phyloP scores from a whole-genome alignment of 2,113 vertebrate species.

The Myanophis thanlyinensis region DNA sequence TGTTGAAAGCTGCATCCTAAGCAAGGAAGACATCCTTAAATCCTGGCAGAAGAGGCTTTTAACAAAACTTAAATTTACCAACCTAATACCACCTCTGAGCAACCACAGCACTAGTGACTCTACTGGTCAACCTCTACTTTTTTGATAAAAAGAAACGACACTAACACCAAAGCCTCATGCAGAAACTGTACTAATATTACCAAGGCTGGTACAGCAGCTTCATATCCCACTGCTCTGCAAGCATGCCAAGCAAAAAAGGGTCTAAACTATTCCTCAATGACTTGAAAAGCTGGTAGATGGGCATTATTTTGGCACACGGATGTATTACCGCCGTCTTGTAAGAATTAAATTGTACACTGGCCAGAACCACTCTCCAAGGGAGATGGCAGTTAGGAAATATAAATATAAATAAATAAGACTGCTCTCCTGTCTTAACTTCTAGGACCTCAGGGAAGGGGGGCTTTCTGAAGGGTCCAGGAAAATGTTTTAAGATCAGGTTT shows the following conservation, averaged over 20 bases:
- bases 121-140: background rate
- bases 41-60: background rate
- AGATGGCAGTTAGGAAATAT: no score
- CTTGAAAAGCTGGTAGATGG: background rate
- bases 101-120: background rate
- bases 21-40: constrained; percentile 42
- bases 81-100: no score
- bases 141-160: background rate
- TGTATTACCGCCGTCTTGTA: background rate
- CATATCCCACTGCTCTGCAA: background rate
- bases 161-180: background rate
- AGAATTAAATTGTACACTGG: background rate
- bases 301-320: background rate
- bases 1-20: constrained; percentile 96
- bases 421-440: background rate
- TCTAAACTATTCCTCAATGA: background rate
- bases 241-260: background rate
- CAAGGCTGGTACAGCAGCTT: background rate
- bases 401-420: no score
- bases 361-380: no score
- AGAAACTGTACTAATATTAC: background rate
- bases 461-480: background rate
- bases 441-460: background rate
- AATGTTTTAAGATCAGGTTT: background rate
- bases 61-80: background rate